Evolutionary conservation across 2,113 vertebrate species (phyloP).

Genomic region (Nestor notabilis): DNA sequence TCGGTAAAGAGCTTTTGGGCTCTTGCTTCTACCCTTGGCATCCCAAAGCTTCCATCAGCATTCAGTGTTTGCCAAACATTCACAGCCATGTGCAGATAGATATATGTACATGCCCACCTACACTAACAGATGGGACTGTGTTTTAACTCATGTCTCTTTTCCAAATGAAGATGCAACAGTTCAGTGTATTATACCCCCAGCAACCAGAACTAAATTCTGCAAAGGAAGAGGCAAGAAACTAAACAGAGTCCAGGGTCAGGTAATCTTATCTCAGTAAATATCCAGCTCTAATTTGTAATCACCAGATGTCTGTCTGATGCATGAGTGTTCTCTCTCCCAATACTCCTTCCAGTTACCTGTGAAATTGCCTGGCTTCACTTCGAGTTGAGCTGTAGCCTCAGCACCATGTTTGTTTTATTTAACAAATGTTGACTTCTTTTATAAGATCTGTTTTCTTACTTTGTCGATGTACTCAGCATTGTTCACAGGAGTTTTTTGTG

Average conservation of each 20-base stretch:
- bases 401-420: background rate
- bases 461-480: background rate
- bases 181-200: background rate
- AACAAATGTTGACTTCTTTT: background rate
- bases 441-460: background rate
- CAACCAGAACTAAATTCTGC: background rate
- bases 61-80: background rate
- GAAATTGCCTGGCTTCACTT: background rate
- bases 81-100: background rate
- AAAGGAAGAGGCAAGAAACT: background rate
- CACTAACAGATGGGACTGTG: background rate
- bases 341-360: background rate
- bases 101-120: accelerated
- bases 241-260: background rate
- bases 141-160: background rate
- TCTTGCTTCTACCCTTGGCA: background rate
- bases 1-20: background rate
- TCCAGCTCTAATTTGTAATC: background rate
- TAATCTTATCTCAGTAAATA: background rate
- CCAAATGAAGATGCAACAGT: background rate
- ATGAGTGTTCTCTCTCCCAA: background rate
- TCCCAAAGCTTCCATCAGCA: background rate
- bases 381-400: background rate
- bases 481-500: background rate
- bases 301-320: background rate